Evolutionary conservation across 2,888 invertebrate species (phyloP), one percentile per base, ranked within the genome.

Genomic region (Apantesis nais): DNA sequence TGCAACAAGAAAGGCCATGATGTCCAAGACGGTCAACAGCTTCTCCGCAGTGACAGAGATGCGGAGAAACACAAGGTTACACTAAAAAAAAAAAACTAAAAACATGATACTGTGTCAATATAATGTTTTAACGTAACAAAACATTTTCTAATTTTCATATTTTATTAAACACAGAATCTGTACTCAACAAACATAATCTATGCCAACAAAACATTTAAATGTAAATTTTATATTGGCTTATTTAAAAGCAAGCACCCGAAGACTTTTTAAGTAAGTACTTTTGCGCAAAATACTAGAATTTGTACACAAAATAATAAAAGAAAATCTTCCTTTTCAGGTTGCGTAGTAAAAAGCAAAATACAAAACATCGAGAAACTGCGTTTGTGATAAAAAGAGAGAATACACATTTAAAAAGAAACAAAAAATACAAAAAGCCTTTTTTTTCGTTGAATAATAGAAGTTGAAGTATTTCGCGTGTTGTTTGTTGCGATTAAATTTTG

Each of bases 361-460:
- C 63, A 80, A 84, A 79, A 86, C 91, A 91, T 84, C 91, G 91
- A 91, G 73, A 82, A 84, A 84, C 70, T 64, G 75, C 67, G 82
- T 90, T 92, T 92, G 92, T 92, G 92, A 92, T 91, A 92, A 81
- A 83, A 80, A 82, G 79, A 87, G 79, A 84, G 86, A 90, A 88
- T 88, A 82, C 79, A 72, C 79, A 72, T 72, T 78, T 78, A 73
- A 75, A 71, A 77, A 64, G 31, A 52, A 48, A 65, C 34, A 79
- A 75, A 77, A 80, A 69, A 71, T 16, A 52, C n/a, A 55, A 63
- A 41, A 60, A 62, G n/a, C 16, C 25, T 41, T 44, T 39, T 48
- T 81, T 83, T 82, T 80, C 77, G 83, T 85, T 86, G 76, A 76
- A 74, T 67, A 74, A 83, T 81, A 76, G 74, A 78, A 74, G 75